Evolutionary conservation across 2,113 vertebrate genomes (phyloP).

Genomic region (Suncus etruscus): DNA sequence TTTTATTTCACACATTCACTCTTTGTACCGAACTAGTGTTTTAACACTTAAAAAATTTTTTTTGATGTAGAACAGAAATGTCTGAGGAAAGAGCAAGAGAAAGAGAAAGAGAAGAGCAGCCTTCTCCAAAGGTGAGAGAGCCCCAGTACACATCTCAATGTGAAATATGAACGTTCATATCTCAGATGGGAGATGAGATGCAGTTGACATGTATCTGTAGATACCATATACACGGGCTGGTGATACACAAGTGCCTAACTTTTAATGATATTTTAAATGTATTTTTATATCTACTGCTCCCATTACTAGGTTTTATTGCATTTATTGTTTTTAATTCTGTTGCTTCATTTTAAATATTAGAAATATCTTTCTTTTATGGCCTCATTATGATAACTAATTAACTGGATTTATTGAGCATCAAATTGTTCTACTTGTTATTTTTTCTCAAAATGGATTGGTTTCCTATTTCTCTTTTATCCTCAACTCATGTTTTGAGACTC

Average conservation of each 20-base stretch:
- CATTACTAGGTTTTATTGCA: background rate
- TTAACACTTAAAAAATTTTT: background rate
- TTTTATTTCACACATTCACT: background rate
- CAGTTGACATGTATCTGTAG: too few species aligned
- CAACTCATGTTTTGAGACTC: background rate
- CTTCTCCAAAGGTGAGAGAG: too few species aligned
- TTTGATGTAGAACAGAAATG: background rate
- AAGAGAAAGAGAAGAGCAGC: too few species aligned
- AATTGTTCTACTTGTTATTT: background rate
- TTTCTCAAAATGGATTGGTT: background rate
- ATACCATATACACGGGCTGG: too few species aligned
- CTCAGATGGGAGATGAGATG: too few species aligned
- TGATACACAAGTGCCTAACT: too few species aligned
- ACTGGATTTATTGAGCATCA: background rate
- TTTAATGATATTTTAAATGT: background rate
- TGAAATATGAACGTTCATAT: too few species aligned
- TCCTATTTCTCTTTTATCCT: conserved; percentile 1
- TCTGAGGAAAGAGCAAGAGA: too few species aligned
- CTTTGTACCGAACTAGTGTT: background rate
- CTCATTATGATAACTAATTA: background rate
- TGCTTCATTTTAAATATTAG: background rate
- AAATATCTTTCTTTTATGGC: background rate
- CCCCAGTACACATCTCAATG: too few species aligned
- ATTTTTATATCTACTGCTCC: background rate
- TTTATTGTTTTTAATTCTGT: conserved; percentile 35